A percentile compares a stretch with the other conserved stretches of the same genome.
phyloP scores from a whole-genome alignment of 30 jellyfish, hydroid and myxozoan species.

The Phacellophora camtschatica region DNA sequence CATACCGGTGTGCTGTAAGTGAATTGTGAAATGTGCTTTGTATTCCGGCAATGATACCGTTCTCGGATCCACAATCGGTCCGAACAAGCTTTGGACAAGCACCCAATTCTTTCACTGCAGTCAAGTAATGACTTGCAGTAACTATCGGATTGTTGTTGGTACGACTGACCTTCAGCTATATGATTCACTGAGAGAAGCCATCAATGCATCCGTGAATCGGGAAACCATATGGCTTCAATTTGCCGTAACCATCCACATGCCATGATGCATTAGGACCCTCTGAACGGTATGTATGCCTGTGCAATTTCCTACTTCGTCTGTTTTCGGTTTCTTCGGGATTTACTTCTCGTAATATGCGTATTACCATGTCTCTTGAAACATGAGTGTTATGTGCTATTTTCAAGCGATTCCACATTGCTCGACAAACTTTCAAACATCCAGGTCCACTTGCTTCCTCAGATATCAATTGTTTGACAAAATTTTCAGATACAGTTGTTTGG shows the following conservation, averaged over 20 bases:
- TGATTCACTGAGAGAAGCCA: background rate
- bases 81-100: background rate
- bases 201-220: background rate
- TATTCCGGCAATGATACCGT: background rate
- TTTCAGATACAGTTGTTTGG: background rate
- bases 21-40: slow-evolving; percentile 2
- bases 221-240: background rate
- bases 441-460: background rate
- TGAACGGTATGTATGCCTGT: background rate
- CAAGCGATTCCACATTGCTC: background rate
- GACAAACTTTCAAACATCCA: background rate
- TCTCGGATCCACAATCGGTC: slow-evolving; percentile 16
- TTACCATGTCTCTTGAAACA: slow-evolving; percentile 3
- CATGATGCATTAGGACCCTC: background rate
- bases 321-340: background rate
- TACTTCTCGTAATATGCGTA: background rate
- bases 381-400: background rate
- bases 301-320: background rate
- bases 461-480: background rate
- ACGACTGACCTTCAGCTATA: background rate
- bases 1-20: slow-evolving; percentile 17
- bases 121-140: slow-evolving; percentile 1
- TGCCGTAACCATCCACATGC: background rate
- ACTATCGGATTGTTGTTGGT: slow-evolving; percentile 12
- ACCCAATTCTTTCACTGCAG: background rate